Percentiles rank a stretch among this genome's conserved stretches.
Evolutionary conservation across 2,797 vertebrate genomes (phyloP).

Genomic region (Pachyuromys duprasi): DNA sequence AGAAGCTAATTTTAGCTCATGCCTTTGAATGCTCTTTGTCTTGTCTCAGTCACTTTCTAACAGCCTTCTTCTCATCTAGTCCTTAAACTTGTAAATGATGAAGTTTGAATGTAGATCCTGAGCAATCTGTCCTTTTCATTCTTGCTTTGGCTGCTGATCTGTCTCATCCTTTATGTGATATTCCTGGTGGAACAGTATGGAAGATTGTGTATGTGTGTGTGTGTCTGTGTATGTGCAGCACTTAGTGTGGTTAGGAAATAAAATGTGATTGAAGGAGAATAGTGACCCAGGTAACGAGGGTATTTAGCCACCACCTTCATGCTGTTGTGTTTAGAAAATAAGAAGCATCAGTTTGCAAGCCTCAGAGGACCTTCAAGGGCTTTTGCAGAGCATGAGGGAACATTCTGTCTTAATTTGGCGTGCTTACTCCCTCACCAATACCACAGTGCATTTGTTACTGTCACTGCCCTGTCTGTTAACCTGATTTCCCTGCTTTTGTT

Average conservation of each 20-base stretch:
- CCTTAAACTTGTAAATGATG: constrained; percentile 58
- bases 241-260: constrained; percentile 13
- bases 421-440: not conserved
- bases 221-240: not conserved
- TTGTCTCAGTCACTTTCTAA: constrained; percentile 43
- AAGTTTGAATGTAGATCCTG: constrained; percentile 13
- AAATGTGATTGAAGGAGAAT: not conserved
- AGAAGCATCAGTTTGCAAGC: not conserved
- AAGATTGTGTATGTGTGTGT: not conserved
- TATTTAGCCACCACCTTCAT: not conserved
- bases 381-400: not conserved
- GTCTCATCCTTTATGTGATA: not conserved
- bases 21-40: constrained; percentile 55
- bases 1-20: constrained; percentile 31
- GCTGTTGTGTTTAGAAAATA: not conserved
- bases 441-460: not conserved
- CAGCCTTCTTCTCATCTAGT: constrained; percentile 32
- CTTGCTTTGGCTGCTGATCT: not conserved
- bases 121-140: constrained; percentile 46
- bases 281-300: not conserved
- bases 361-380: not conserved
- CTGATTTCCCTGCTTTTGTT: constrained; percentile 9
- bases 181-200: not conserved
- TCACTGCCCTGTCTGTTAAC: not conserved
- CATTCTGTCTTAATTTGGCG: not conserved